Conservation (phyloP, 2,888 invertebrate genomes). For the Biston stratarius region DNA sequence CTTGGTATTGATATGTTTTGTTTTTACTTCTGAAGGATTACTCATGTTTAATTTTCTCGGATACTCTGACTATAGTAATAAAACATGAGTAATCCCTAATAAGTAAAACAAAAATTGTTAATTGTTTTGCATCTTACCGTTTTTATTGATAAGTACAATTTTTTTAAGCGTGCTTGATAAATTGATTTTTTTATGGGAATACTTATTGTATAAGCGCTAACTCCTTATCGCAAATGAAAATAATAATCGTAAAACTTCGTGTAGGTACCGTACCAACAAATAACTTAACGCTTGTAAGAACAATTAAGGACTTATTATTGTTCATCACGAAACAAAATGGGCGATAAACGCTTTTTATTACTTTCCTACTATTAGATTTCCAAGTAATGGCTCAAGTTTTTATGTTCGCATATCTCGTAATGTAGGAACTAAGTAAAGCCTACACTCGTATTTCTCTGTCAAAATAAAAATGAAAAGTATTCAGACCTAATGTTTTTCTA, state of each 20-base stretch:
- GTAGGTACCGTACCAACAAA: slow-evolving; percentile 20
- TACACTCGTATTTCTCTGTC: slow-evolving; percentile 2
- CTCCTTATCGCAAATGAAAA: slow-evolving; percentile 11
- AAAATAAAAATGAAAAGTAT: neutral
- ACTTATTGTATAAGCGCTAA: neutral
- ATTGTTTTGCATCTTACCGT: too few species aligned
- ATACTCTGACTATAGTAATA: too few species aligned
- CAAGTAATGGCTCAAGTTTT: slow-evolving; percentile 31
- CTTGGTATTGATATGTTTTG: too few species aligned
- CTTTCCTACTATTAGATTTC: slow-evolving; percentile 34
- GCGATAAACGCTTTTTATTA: slow-evolving; percentile 40
- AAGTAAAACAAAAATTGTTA: too few species aligned
- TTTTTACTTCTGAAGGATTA: too few species aligned
- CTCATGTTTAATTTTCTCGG: too few species aligned
- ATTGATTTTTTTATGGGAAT: neutral
- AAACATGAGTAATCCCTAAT: too few species aligned
- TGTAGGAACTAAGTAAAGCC: slow-evolving; percentile 10
- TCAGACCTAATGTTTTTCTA: neutral
- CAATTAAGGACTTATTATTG: slow-evolving; percentile 37
- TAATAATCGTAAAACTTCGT: slow-evolving; percentile 17
- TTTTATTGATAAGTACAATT: neutral
- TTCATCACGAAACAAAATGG: slow-evolving; percentile 31
- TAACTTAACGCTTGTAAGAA: slow-evolving; percentile 28
- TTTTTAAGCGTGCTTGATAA: neutral
- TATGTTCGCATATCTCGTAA: slow-evolving; percentile 17